A percentile compares a stretch with the other conserved stretches of the same genome.
phyloP scores from a whole-genome alignment of 2,888 invertebrate genomes.

The Horisme vitalbata region DNA sequence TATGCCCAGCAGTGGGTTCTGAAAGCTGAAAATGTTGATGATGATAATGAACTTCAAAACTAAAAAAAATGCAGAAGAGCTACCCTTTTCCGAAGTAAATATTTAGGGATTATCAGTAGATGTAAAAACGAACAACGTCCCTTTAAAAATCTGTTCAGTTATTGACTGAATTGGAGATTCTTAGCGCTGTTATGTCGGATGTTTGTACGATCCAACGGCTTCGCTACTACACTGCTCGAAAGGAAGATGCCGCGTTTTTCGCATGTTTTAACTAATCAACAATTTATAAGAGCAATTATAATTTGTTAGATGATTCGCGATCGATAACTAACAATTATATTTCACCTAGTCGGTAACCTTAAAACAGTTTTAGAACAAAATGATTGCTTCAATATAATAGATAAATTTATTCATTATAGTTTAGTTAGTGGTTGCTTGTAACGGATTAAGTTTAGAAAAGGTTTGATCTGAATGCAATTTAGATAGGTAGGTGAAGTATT shows the following conservation, averaged over 20 bases:
- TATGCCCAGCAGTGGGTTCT: no score
- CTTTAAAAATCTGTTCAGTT: background rate
- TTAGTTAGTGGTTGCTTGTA: conserved; percentile 10
- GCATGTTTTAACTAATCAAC: conserved; percentile 44
- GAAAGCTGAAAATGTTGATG: no score
- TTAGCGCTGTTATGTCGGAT: conserved; percentile 55
- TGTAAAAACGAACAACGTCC: background rate
- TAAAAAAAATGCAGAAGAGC: no score
- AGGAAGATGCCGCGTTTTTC: conserved; percentile 60
- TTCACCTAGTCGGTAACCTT: conserved; percentile 4
- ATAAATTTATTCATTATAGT: conserved; percentile 1
- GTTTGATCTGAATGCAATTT: no score
- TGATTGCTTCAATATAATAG: conserved; percentile 1
- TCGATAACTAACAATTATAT: conserved; percentile 2
- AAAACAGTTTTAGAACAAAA: conserved; percentile 1
- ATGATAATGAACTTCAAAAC: no score
- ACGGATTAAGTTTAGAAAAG: no score
- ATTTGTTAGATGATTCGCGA: conserved; percentile 6
- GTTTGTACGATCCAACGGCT: conserved; percentile 66
- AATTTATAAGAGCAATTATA: conserved; percentile 10
- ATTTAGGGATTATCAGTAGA: background rate
- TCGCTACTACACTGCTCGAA: conserved; percentile 31
- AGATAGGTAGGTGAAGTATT: no score
- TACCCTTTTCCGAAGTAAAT: no score
- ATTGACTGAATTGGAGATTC: conserved; percentile 11